Percentiles rank a stretch among this genome's conserved stretches.
These are phyloP conservation scores for Papilio aristodemus DNA, from an alignment of 1,140 invertebrate species.

Conservation along the genomic window DNA sequence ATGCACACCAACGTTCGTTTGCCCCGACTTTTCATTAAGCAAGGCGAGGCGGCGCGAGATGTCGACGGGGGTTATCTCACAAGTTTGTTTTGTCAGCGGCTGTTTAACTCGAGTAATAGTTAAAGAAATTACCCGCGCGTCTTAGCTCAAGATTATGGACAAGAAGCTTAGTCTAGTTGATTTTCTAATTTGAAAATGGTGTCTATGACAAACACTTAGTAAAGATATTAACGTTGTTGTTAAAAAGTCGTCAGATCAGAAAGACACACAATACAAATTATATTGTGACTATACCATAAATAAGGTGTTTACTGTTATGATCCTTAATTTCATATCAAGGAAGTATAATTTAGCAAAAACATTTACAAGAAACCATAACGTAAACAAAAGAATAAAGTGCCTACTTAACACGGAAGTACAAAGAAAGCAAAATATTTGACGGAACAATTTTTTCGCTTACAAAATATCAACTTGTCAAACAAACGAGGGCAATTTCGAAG, in stretches of 20 bases:
- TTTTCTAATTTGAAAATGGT: no score
- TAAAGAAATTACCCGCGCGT: neutral
- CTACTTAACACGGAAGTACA: neutral
- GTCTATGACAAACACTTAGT: no score
- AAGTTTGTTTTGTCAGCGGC: constrained; percentile 6
- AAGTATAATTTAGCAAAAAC: no score
- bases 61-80: constrained; percentile 1
- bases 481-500: constrained; percentile 13
- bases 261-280: no score
- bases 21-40: neutral
- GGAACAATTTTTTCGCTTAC: neutral
- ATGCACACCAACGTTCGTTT: constrained; percentile 12
- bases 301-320: no score
- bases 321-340: no score
- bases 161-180: no score
- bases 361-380: neutral
- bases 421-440: neutral
- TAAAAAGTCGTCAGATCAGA: no score
- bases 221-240: no score
- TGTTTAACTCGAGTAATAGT: constrained; percentile 2
- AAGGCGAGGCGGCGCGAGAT: neutral
- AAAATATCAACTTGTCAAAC: constrained; percentile 8
- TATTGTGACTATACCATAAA: no score
- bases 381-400: neutral
- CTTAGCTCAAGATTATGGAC: neutral